These are phyloP conservation scores for Drosophila paulistorum DNA, from an alignment of 1,140 invertebrate genomes.

Conservation along the genomic window DNA sequence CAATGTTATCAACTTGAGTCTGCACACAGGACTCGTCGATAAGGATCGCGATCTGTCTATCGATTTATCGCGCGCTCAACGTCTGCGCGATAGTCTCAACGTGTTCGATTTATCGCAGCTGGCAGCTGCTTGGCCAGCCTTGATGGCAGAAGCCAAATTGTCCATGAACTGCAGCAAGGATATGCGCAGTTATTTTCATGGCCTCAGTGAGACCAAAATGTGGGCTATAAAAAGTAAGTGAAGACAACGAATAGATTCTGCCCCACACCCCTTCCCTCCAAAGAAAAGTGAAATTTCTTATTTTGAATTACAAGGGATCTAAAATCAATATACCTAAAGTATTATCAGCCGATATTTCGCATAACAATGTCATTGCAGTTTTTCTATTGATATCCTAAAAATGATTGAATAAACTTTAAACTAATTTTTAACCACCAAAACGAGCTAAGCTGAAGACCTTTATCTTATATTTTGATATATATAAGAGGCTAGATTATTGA, in stretches of 20 bases:
- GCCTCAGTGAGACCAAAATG: conserved; percentile 85
- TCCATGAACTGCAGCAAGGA: conserved; percentile 85
- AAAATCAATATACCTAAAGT: too few relatives aligned
- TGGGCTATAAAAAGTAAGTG: conserved; percentile 91
- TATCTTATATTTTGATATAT: too few relatives aligned
- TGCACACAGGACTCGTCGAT: conserved; percentile 42
- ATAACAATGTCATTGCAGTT: too few relatives aligned
- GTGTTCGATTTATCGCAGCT: conserved; percentile 84
- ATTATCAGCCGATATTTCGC: too few relatives aligned
- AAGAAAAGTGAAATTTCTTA: too few relatives aligned
- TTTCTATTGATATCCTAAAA: too few relatives aligned
- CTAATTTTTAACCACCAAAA: too few relatives aligned
- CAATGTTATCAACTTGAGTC: conserved; percentile 66
- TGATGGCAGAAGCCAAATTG: conserved; percentile 73
- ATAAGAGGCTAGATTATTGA: too few relatives aligned
- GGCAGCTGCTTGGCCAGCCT: conserved; percentile 83
- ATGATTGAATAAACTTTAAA: too few relatives aligned
- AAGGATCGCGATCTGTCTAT: conserved; percentile 16
- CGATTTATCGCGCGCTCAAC: conserved; percentile 65
- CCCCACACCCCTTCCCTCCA: too few relatives aligned
- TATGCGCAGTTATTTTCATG: conserved; percentile 86
- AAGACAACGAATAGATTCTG: background rate
- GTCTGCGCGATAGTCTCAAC: conserved; percentile 84
- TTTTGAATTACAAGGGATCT: too few relatives aligned
- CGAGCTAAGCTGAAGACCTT: too few relatives aligned